Conservation (phyloP, 2,113 vertebrate genomes). For the Microtus ochrogaster region DNA sequence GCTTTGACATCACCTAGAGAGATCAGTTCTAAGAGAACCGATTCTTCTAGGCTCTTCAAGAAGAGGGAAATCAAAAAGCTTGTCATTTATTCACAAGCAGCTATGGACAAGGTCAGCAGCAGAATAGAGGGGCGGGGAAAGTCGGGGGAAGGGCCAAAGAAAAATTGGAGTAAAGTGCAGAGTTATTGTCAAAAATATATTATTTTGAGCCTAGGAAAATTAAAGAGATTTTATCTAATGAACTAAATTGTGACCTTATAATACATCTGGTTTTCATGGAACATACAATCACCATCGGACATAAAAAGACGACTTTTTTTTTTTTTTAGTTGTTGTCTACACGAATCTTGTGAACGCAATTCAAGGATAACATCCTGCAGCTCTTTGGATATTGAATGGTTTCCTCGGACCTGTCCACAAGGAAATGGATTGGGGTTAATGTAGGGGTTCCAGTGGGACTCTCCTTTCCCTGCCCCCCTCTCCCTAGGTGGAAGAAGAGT, state of each 20-base stretch:
- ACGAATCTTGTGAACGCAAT: slow-evolving; percentile 77
- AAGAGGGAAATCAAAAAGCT: slow-evolving; percentile 59
- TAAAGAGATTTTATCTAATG: slow-evolving; percentile 77
- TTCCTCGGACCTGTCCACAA: slow-evolving; percentile 49
- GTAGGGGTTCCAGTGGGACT: not conserved
- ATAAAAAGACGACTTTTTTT: slow-evolving; percentile 77
- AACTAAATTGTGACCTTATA: slow-evolving; percentile 83
- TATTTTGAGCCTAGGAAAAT: slow-evolving; percentile 84
- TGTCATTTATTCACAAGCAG: slow-evolving; percentile 78
- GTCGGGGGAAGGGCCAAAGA: slow-evolving; percentile 55
- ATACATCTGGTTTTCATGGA: slow-evolving; percentile 88
- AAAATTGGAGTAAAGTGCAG: slow-evolving; percentile 86
- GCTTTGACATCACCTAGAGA: slow-evolving; percentile 79
- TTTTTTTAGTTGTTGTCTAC: slow-evolving; percentile 69
- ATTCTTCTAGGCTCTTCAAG: slow-evolving; percentile 56
- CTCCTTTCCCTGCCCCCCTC: not conserved
- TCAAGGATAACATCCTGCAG: slow-evolving; percentile 84
- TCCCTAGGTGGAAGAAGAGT: slow-evolving; percentile 84
- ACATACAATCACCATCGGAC: slow-evolving; percentile 87
- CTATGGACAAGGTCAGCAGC: slow-evolving; percentile 79
- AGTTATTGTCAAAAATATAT: slow-evolving; percentile 87
- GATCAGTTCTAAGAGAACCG: slow-evolving; percentile 78
- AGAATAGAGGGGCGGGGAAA: slow-evolving; percentile 69
- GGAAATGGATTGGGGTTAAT: not conserved
- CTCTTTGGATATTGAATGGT: slow-evolving; percentile 87